Evolutionary conservation across 2,888 invertebrate species (phyloP), one percentile per base, ranked within the genome.

Genomic region (Resseliella maxima): DNA sequence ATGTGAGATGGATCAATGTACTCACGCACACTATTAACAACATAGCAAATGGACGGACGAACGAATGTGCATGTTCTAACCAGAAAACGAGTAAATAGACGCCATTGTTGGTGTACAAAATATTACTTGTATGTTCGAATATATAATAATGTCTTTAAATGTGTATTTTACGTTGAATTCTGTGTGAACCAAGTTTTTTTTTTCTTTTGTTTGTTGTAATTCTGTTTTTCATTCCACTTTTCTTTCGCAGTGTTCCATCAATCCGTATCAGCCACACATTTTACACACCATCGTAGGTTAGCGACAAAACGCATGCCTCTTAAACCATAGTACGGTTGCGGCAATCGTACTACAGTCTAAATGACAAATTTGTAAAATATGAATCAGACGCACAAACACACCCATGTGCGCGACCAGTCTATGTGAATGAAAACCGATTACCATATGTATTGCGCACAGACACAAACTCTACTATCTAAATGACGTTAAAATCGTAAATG

Each of bases 381-480:
- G 72, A 72, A 72, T 72, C 72, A 72, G 72, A 72, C 72, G 72
- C 72, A 72, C 72, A 59, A 59, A 59, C 59, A 72, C 72, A 72
- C 72, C 72, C 72, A 72, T 72, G 31, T 72, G 72, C 72, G 72
- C 72, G 72, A 59, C 59, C 59, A n/a, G 24, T 24, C 24, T n/a
- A 59, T 59, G 59, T 59, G 59, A 59, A 59, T 59, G 59, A 24
- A 59, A 24, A 24, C 59, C n/a, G 1, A 59, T 24, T 24, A 59
- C 15, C 59, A 0, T 59, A 59, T 59, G 59, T 59, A 59, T 59
- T 59, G 59, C 59, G 59, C 24, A 24, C 59, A 24, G 59, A 24
- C 24, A 59, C 50, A 8, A 8, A 24, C 59, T 59, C 2, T 59
- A 59, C 59, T n/a, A n/a, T n/a, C n/a, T n/a, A n/a, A n/a, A n/a